A percentile compares a stretch with the other conserved stretches of the same genome.
Evolutionary conservation across 1,140 invertebrate species (phyloP).

Genomic region (Drosophila miranda): DNA sequence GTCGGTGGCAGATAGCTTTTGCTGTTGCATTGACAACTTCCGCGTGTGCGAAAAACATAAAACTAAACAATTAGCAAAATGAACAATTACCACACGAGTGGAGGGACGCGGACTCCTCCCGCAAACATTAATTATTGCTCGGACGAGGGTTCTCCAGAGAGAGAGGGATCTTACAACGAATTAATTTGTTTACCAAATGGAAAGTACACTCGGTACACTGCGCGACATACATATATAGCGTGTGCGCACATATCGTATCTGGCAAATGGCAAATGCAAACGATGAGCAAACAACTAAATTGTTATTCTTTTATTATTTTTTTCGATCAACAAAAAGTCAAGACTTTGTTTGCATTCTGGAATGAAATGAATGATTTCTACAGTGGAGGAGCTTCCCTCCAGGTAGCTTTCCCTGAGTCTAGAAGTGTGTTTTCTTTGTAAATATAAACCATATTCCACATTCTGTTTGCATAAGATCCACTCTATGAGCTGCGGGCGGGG

Average conservation of each 20-base stretch:
- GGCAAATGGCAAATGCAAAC: conserved; percentile 22
- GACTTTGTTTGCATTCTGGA: conserved; percentile 19
- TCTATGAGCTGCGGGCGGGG: neutral
- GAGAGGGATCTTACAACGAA: conserved; percentile 28
- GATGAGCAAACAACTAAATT: conserved; percentile 39
- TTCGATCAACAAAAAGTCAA: conserved; percentile 27
- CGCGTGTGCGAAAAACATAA: conserved; percentile 16
- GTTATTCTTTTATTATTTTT: conserved; percentile 37
- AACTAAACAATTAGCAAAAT: conserved; percentile 25
- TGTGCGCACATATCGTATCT: conserved; percentile 25
- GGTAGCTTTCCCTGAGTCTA: neutral
- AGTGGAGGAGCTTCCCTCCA: neutral
- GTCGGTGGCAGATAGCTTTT: too few relatives aligned
- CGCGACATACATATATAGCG: neutral
- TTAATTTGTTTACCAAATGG: conserved; percentile 44
- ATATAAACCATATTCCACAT: conserved; percentile 49
- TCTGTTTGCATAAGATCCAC: conserved; percentile 36
- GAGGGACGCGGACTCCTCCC: neutral
- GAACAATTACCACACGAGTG: conserved; percentile 2
- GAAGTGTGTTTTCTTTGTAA: conserved; percentile 23
- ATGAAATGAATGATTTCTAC: conserved; percentile 27
- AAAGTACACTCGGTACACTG: conserved; percentile 18
- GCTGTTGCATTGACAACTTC: conserved; percentile 11
- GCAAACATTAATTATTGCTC: conserved; percentile 40
- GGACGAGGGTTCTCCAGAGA: conserved; percentile 23